Base-by-base conservation (phyloP, 2,797 vertebrate genomes). In the Adrianichthys oophorus region DNA sequence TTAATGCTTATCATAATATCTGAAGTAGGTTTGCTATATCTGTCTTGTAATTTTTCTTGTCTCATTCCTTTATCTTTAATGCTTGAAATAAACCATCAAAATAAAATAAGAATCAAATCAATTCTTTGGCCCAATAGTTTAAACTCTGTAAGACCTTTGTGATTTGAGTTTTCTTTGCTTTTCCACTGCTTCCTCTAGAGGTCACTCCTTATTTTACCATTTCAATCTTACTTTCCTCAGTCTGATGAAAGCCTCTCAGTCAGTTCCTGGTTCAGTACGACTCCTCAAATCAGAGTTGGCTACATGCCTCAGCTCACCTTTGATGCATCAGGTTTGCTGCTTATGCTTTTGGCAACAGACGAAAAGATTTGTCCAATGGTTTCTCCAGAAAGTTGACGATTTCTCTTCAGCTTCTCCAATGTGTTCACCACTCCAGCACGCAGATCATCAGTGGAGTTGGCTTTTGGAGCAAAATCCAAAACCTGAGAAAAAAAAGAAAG, bases 301-400 rank as follows among this genome's bases (percentile, higher is more conserved):
- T 13, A 8, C 23, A 14, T 18, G 6, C 16, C 23, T 49, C 19
- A 13, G 23, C 12, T 43, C 45, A 69, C 71, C 4, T 29, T 14
- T 0, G 59, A 72, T 32, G 32, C 42, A 45, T 76, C 68, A 3
- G 4, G 54, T 29, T 81, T 75, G 46, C 21, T 41, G 23, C 94
- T 95, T 4, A 97, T 83, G 41, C 72, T 43, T 1, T 89, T 86
- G 14, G 91, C 85, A 49, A 97, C 87, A 3, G 93, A 91, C 40
- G 73, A 86, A 50, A 91, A 88, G 48, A 97, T 63, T 58, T 94
- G 93, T 61, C 91, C 87, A 7, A 94, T 47, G 1, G 21, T 75
- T 68, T 84, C 77, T 29, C 77, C 89, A 32, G 83, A 85, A n/a
- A 89, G 54, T 4, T 78, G 43, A 53, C 73, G 13, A 57, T 85